phyloP scores from a whole-genome alignment of 1,140 invertebrate species.

The Mizuhopecten yessoensis region DNA sequence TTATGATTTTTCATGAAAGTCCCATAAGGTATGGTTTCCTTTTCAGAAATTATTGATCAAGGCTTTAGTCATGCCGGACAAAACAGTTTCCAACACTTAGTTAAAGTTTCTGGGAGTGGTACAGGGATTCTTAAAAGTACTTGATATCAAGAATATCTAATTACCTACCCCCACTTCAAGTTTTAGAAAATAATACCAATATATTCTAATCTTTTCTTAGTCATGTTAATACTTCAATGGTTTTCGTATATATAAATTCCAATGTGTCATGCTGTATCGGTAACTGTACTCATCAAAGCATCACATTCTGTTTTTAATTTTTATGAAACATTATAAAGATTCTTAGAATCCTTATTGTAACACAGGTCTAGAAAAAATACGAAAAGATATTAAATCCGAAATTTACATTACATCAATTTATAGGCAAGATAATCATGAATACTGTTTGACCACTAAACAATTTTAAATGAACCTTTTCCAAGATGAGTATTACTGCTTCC shows the following conservation, averaged over 20 bases:
- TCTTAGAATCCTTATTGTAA: neutral
- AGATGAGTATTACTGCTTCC: neutral
- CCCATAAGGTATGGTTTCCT: too few relatives aligned
- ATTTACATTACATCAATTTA: neutral
- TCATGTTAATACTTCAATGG: neutral
- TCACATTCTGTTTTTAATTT: neutral
- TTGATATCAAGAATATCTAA: neutral
- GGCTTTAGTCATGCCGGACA: too few relatives aligned
- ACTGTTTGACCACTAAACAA: neutral
- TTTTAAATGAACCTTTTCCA: neutral
- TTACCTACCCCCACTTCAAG: neutral
- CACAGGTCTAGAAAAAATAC: neutral
- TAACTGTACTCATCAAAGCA: neutral
- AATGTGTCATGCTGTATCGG: neutral
- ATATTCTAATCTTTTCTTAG: neutral
- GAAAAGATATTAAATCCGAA: neutral
- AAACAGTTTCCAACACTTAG: too few relatives aligned
- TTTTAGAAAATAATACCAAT: neutral
- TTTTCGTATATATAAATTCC: neutral
- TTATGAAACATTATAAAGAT: neutral
- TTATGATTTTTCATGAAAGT: too few relatives aligned
- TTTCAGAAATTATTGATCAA: too few relatives aligned
- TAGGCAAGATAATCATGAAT: neutral
- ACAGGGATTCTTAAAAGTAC: neutral
- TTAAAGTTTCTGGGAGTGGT: too few relatives aligned